Base-by-base conservation (phyloP, 2,888 invertebrate species). In the Pterostichus madidus region DNA sequence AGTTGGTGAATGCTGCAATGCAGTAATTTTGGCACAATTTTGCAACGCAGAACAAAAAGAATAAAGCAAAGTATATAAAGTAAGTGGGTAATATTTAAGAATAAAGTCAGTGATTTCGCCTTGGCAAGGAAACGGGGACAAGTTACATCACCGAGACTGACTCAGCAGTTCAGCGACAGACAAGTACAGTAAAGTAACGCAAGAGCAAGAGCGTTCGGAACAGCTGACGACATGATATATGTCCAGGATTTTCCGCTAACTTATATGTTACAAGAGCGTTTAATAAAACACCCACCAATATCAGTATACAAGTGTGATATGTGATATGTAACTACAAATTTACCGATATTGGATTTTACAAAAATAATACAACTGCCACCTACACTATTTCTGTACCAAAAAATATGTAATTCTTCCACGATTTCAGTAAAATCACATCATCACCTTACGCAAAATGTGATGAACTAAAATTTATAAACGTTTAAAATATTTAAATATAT, bases 31-130 rank as follows among this genome's bases (percentile, higher is more conserved):
- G 15, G 15, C 56, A 17, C n/a, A 52, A 52, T 5, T 52, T 17
- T 56, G 56, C 17, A 56, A 17, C 17, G 5, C 13, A 56, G 17
- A 56, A 56, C 17, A 56, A 56, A 17, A 56, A 13, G 56, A 56
- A 56, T 13, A 56, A 17, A 17, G 17, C 17, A 8, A 5, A 49
- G 49, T 56, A 17, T 56, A 56, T 46, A 44, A 44, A 71, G 44
- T 71, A 44, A 71, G 44, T 71, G 68, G 44, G 44, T 17, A 44
- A 71, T 64, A 71, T 71, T 71, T 71, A 71, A 71, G 68, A 71
- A 71, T 71, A 71, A 44, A 71, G 68, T 44, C 68, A 39, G 68
- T 71, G 17, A 11, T 39, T 71, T 71, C 44, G 64, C 64, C 64
- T 64, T 64, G 64, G 64, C 5, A 39, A 10, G 44, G 68, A 71